Percentiles rank a stretch among this genome's conserved stretches.
phyloP scores from a whole-genome alignment of 2,113 vertebrate species.

The Rhineura floridana region DNA sequence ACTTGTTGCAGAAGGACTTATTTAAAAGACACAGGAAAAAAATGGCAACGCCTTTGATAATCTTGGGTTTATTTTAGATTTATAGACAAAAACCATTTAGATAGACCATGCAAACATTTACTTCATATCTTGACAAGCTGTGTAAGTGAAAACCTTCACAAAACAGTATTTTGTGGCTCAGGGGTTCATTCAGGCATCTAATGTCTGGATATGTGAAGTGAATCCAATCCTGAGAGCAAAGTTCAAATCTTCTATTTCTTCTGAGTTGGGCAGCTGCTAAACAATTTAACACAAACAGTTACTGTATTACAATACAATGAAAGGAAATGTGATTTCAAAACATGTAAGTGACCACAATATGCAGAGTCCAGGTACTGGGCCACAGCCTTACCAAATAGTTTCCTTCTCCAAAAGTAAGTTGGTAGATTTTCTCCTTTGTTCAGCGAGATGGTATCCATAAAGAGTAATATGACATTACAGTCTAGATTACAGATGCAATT shows the following conservation, averaged over 20 bases:
- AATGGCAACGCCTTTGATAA: slow-evolving; percentile 66
- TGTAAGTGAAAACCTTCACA: slow-evolving; percentile 77
- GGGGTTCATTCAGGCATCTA: slow-evolving; percentile 70
- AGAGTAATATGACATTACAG: slow-evolving; percentile 63
- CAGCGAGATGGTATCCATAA: slow-evolving; percentile 75
- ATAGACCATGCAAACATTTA: slow-evolving; percentile 74
- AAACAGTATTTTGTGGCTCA: slow-evolving; percentile 62
- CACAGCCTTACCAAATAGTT: slow-evolving; percentile 77
- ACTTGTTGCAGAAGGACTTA: slow-evolving; percentile 24
- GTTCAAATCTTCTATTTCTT: slow-evolving; percentile 77
- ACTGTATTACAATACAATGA: slow-evolving; percentile 73
- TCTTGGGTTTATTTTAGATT: slow-evolving; percentile 78
- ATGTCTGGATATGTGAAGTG: slow-evolving; percentile 72
- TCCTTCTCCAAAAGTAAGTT: slow-evolving; percentile 75
- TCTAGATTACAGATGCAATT: slow-evolving; percentile 68
- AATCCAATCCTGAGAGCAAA: slow-evolving; percentile 75
- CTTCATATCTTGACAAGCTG: slow-evolving; percentile 77
- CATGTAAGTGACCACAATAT: slow-evolving; percentile 71
- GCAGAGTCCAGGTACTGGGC: slow-evolving; percentile 70
- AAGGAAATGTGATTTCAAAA: slow-evolving; percentile 71
- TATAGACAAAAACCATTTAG: slow-evolving; percentile 78
- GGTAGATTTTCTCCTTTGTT: slow-evolving; percentile 74
- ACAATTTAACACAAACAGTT: slow-evolving; percentile 80
- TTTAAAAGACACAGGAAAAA: slow-evolving; percentile 39
- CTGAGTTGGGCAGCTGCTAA: slow-evolving; percentile 75